These are phyloP conservation scores for Glaucopsyche alexis DNA, from an alignment of 2,888 invertebrate species.

Conservation along the genomic window DNA sequence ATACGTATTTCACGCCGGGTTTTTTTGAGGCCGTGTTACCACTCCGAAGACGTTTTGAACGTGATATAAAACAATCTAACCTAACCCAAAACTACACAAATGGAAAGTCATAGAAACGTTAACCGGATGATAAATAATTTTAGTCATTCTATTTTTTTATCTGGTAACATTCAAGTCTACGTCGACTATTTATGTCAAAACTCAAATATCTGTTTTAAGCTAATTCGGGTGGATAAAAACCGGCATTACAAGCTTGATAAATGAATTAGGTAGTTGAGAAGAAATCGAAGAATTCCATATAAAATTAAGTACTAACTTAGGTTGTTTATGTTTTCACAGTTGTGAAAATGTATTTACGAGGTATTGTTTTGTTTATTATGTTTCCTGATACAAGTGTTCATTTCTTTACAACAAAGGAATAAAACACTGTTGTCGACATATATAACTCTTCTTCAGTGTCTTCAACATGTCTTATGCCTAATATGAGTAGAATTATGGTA, in stretches of 20 bases:
- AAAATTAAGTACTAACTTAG: neutral
- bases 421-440: neutral
- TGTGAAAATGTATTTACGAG: slow-evolving; percentile 27
- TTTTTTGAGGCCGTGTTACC: too few species aligned
- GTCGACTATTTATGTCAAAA: slow-evolving; percentile 63
- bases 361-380: slow-evolving; percentile 15
- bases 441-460: neutral
- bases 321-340: slow-evolving; percentile 14
- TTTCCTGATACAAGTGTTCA: neutral
- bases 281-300: slow-evolving; percentile 7
- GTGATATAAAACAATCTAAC: too few species aligned
- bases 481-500: neutral
- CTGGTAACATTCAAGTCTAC: too few species aligned
- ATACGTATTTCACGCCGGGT: too few species aligned
- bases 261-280: slow-evolving; percentile 27
- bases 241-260: slow-evolving; percentile 34
- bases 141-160: too few species aligned
- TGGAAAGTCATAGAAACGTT: too few species aligned
- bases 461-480: neutral
- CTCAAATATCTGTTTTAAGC: slow-evolving; percentile 13
- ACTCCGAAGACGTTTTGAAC: too few species aligned
- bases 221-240: slow-evolving; percentile 9
- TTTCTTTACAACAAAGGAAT: neutral
- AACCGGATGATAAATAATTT: too few species aligned
- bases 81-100: too few species aligned